Conservation (phyloP, 2,888 invertebrate species). For the Laothoe populi region DNA sequence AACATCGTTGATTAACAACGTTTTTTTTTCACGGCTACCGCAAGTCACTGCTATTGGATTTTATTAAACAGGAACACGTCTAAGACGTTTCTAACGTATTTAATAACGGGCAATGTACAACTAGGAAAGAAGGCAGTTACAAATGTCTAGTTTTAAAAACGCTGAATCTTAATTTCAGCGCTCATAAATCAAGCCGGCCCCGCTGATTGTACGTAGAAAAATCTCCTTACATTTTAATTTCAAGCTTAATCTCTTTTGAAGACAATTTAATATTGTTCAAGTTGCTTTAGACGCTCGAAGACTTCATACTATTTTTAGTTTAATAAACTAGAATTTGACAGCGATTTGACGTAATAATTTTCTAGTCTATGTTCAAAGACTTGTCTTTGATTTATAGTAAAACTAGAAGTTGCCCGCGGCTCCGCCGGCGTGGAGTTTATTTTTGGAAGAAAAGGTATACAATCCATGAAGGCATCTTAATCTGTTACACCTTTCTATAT, state of each 20-base stretch:
- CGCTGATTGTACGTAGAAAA: conserved; percentile 19
- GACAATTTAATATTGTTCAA: conserved; percentile 22
- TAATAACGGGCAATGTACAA: not conserved
- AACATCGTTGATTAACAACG: too few relatives aligned
- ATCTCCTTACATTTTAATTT: conserved; percentile 24
- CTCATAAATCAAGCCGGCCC: conserved; percentile 25
- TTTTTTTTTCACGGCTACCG: too few relatives aligned
- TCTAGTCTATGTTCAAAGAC: too few relatives aligned
- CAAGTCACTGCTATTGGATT: too few relatives aligned
- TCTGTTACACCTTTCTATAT: too few relatives aligned
- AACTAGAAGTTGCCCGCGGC: too few relatives aligned
- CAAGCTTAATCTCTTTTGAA: conserved; percentile 13
- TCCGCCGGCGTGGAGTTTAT: too few relatives aligned
- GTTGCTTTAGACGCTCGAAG: not conserved
- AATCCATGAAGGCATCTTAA: too few relatives aligned
- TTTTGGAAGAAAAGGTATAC: too few relatives aligned
- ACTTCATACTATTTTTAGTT: not conserved
- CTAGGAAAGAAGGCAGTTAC: not conserved
- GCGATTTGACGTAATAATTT: not conserved
- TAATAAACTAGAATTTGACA: not conserved
- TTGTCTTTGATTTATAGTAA: too few relatives aligned
- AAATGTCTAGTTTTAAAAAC: not conserved
- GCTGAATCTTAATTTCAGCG: conserved; percentile 13
- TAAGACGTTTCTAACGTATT: too few relatives aligned
- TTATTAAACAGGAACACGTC: too few relatives aligned